phyloP scores from a whole-genome alignment of 2,888 invertebrate genomes.

The Strigamia transsilvanica region DNA sequence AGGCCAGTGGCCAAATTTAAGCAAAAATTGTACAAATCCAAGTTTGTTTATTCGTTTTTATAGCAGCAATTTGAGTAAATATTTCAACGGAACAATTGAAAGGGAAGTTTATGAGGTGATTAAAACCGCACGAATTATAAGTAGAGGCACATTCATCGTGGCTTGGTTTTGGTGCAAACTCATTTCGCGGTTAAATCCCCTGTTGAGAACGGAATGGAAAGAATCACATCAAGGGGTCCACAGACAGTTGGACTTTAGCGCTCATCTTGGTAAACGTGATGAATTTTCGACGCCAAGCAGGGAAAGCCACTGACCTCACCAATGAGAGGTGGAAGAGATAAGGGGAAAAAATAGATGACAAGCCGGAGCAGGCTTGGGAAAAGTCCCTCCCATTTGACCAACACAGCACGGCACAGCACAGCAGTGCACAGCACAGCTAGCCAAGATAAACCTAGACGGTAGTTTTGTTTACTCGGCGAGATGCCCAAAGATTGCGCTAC shows the following conservation, averaged over 20 bases:
- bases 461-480: constrained; percentile 30
- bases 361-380: neutral
- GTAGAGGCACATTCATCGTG: constrained; percentile 21
- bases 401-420: neutral
- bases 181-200: constrained; percentile 38
- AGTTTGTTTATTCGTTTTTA: neutral
- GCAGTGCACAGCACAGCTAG: neutral
- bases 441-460: constrained; percentile 10
- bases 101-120: constrained; percentile 8
- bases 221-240: constrained; percentile 21
- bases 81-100: constrained; percentile 21
- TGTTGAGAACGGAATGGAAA: constrained; percentile 27
- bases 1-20: neutral
- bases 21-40: neutral
- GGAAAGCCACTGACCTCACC: constrained; percentile 21
- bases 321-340: constrained; percentile 32
- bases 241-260: constrained; percentile 35
- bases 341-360: constrained; percentile 2
- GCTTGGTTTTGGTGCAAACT: constrained; percentile 3
- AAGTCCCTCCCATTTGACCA: neutral
- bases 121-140: constrained; percentile 33
- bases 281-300: constrained; percentile 33
- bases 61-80: neutral
- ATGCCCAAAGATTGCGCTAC: constrained; percentile 25
- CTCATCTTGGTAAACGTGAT: constrained; percentile 35